Conservation (phyloP, 2,797 vertebrate genomes). For the Labroides dimidiatus region DNA sequence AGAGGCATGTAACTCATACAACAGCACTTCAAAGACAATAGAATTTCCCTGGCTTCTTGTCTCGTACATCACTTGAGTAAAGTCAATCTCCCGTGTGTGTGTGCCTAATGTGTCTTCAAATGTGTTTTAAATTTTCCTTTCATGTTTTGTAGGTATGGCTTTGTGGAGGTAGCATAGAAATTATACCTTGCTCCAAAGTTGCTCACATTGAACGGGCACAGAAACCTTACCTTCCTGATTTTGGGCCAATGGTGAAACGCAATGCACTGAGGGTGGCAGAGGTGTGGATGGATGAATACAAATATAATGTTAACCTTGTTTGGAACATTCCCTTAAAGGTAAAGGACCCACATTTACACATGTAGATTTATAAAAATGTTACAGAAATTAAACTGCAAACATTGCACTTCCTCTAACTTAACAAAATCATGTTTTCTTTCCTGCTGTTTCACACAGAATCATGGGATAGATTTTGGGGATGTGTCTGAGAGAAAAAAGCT, state of each 20-base stretch:
- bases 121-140: not conserved
- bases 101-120: too few species aligned
- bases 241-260: slow-evolving; percentile 85
- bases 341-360: slow-evolving; percentile 5
- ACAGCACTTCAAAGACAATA: too few species aligned
- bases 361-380: not conserved
- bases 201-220: slow-evolving; percentile 91
- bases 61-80: too few species aligned
- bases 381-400: not conserved
- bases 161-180: slow-evolving; percentile 94
- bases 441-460: slow-evolving; percentile 68
- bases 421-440: not conserved
- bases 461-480: slow-evolving; percentile 84
- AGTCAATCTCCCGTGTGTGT: too few species aligned
- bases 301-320: slow-evolving; percentile 90
- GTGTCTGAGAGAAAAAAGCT: slow-evolving; percentile 84
- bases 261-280: slow-evolving; percentile 93
- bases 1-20: too few species aligned
- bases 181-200: slow-evolving; percentile 93
- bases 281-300: slow-evolving; percentile 96
- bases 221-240: slow-evolving; percentile 91
- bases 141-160: slow-evolving; percentile 89
- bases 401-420: not conserved
- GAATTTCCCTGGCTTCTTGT: too few species aligned
- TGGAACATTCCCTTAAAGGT: slow-evolving; percentile 92